Evolutionary conservation across 2,797 vertebrate species (phyloP), one percentile per base, ranked within the genome.

Genomic region (Salarias fasciatus): DNA sequence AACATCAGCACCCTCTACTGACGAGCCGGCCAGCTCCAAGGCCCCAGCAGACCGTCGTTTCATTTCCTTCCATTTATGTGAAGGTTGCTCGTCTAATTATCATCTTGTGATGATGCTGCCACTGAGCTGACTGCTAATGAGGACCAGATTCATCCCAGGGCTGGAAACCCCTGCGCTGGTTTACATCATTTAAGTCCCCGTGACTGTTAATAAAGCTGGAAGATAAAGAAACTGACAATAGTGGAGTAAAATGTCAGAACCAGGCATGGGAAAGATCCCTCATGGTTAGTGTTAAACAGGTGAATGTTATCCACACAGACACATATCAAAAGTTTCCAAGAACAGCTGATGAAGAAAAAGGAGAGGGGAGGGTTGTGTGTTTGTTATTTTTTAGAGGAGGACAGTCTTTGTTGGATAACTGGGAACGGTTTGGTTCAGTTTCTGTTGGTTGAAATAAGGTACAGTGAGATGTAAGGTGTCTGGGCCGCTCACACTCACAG

Each of bases 1-100:
- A 92, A 91, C 94, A 92, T 95, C 93, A 95, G 95, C 95, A 92
- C 95, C 95, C 95, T 95, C 96, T 97, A 91, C 95, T 95, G 95
- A 94, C 89, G 44, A 62, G 83, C 68, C 48, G 41, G 58, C 71
- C 80, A 73, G 70, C 68, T 70, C 83, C 71, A 68, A 60, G 66
- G 68, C 69, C 77, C 45, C 75, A 28, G 38, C 1, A 53, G 74
- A 74, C 67, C 57, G 68, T 72, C 41, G 80, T 67, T 82, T 84
- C 46, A 77, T 76, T 71, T 77, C 51, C 62, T 75, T 77, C 77
- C 52, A 69, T 77, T 82, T 76, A 31, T 41, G 70, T 72, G 65
- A 83, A 72, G 71, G 69, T 72, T 80, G 75, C 62, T 62, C 56
- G 71, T 82, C 62, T 73, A 66, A 73, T 85, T 83, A 82, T 69